phyloP scores from a whole-genome alignment of 2,797 vertebrate species.

The Acanthurus tractus region DNA sequence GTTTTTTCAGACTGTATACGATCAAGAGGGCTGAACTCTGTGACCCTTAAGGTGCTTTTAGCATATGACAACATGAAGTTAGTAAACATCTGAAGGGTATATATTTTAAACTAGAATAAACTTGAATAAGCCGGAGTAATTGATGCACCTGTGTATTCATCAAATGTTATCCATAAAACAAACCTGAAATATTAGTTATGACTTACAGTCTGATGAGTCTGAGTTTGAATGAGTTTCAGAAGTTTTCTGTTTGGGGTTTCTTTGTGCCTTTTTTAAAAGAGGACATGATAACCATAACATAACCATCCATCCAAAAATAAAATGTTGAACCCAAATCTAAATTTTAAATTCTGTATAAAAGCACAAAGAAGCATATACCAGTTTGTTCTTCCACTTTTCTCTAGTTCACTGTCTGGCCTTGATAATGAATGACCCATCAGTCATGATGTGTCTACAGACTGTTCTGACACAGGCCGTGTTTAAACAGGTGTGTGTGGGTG shows the following conservation, averaged over 20 bases:
- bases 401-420: constrained; percentile 51
- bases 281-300: background rate
- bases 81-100: background rate
- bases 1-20: background rate
- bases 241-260: background rate
- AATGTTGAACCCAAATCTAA: too few relatives aligned
- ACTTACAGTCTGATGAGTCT: background rate
- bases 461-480: constrained; percentile 73
- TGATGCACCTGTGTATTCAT: background rate
- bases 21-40: background rate
- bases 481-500: constrained; percentile 82
- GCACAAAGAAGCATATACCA: too few relatives aligned
- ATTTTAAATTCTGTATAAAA: too few relatives aligned
- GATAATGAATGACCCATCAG: constrained; percentile 75
- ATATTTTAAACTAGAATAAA: background rate
- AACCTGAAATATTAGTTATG: background rate
- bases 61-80: too few relatives aligned
- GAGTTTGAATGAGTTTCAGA: background rate
- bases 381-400: constrained; percentile 11
- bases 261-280: too few relatives aligned
- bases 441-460: constrained; percentile 64
- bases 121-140: background rate
- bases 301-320: too few relatives aligned
- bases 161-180: background rate
- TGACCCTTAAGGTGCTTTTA: background rate